A percentile compares a stretch with the other conserved stretches of the same genome.
phyloP scores from a whole-genome alignment of 1,140 invertebrate species.

The Triops cancriformis region DNA sequence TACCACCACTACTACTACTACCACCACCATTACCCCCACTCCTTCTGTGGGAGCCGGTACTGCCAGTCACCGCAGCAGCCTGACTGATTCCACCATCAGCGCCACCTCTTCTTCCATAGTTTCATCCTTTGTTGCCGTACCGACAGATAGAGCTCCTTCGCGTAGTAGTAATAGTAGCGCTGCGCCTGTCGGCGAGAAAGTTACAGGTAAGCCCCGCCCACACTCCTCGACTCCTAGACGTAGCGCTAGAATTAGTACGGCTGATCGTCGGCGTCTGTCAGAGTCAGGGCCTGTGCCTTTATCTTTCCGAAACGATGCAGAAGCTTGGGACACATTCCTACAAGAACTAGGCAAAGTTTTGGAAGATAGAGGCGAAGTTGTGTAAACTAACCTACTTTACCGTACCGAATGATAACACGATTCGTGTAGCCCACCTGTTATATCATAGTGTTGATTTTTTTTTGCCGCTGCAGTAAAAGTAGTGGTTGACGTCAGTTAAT shows the following conservation, averaged over 20 bases:
- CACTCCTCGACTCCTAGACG: conserved; percentile 24
- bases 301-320: conserved; percentile 10
- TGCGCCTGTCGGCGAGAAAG: background rate
- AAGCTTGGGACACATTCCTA: conserved; percentile 37
- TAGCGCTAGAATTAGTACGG: background rate
- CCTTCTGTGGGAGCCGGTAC: conserved; percentile 12
- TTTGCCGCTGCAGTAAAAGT: too few relatives aligned
- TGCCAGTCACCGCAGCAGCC: conserved; percentile 17
- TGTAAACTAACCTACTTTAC: conserved; percentile 26
- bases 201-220: conserved; percentile 31
- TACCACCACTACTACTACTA: background rate
- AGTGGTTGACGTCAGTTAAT: too few relatives aligned
- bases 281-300: background rate
- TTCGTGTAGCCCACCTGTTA: conserved; percentile 18
- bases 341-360: conserved; percentile 41
- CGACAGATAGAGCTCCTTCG: conserved; percentile 17
- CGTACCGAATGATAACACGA: background rate
- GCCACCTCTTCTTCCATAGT: conserved; percentile 7
- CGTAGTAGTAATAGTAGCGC: conserved; percentile 28
- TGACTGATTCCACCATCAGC: background rate
- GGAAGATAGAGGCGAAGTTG: conserved; percentile 39
- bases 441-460: too few relatives aligned
- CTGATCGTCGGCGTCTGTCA: background rate
- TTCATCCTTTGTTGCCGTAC: background rate
- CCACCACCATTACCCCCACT: background rate